Evolutionary conservation across 1,140 invertebrate species (phyloP).

Genomic region (Drosophila saltans): DNA sequence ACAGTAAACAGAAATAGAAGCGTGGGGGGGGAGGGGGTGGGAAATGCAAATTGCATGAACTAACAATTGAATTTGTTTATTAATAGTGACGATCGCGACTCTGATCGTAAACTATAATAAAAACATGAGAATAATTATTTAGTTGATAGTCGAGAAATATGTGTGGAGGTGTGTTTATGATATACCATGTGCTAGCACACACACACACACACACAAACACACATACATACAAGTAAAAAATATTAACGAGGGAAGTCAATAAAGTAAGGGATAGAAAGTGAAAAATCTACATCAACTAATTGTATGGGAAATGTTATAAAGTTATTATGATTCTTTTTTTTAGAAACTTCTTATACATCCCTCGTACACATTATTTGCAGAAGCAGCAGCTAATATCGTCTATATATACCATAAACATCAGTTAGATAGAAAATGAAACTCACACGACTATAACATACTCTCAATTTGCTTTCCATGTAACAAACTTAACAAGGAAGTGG

Average conservation of each 20-base stretch:
- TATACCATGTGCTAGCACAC: no score
- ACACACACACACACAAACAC: not conserved
- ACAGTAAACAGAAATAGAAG: not conserved
- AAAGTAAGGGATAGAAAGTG: not conserved
- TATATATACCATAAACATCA: conserved; percentile 7
- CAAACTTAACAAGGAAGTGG: no score
- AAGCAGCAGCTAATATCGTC: not conserved
- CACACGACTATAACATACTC: not conserved
- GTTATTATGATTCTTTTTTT: no score
- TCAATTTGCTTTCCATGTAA: not conserved
- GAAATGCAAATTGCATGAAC: conserved; percentile 4
- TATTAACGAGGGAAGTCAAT: not conserved
- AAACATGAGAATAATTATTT: not conserved
- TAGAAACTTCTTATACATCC: not conserved
- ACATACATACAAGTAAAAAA: not conserved
- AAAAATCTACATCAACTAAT: no score
- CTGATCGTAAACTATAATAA: not conserved
- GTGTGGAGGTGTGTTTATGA: not conserved
- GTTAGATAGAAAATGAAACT: not conserved
- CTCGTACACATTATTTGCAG: not conserved
- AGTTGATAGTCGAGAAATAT: not conserved
- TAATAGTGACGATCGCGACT: not conserved
- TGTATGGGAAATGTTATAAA: no score
- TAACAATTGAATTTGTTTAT: not conserved
- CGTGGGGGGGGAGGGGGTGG: no score